A percentile compares a stretch with the other conserved stretches of the same genome.
phyloP scores from a whole-genome alignment of 2,113 vertebrate species.

The Poecilia latipinna region DNA sequence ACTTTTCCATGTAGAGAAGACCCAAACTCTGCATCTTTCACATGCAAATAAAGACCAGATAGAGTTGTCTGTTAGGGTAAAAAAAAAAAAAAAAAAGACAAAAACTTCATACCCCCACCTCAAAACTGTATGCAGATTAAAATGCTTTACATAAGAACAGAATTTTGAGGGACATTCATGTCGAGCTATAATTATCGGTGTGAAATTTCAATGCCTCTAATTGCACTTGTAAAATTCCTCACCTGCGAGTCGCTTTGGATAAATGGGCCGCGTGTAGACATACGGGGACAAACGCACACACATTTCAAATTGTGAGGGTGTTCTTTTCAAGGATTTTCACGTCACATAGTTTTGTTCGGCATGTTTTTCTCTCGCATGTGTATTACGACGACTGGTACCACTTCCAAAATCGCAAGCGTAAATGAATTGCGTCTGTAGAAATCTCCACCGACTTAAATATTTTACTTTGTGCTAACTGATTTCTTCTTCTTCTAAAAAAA shows the following conservation, averaged over 20 bases:
- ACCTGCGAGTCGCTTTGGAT: not conserved
- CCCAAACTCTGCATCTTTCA: conserved; percentile 52
- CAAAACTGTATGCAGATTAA: conserved; percentile 22
- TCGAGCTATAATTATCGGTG: conserved; percentile 3
- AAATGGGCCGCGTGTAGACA: not conserved
- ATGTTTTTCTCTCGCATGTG: no score
- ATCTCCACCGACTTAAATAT: no score
- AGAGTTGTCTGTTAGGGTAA: conserved; percentile 50
- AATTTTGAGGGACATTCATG: not conserved
- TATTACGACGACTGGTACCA: no score
- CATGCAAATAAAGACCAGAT: conserved; percentile 63
- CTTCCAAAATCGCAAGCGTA: no score
- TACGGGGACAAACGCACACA: not conserved
- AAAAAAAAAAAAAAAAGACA: conserved; percentile 39
- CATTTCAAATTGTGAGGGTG: not conserved
- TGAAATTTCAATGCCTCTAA: not conserved
- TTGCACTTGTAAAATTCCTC: not conserved
- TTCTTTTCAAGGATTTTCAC: not conserved
- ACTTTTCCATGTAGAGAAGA: conserved; percentile 9
- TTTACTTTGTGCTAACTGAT: no score
- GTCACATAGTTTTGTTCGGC: no score
- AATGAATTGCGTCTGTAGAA: no score
- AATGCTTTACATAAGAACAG: conserved; percentile 31
- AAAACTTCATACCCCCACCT: conserved; percentile 38
- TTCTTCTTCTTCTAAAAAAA: no score